Evolutionary conservation across 92 coral and sea anemone species (phyloP), one percentile per base, ranked within the genome.

Genomic region (Paramuricea clavata): DNA sequence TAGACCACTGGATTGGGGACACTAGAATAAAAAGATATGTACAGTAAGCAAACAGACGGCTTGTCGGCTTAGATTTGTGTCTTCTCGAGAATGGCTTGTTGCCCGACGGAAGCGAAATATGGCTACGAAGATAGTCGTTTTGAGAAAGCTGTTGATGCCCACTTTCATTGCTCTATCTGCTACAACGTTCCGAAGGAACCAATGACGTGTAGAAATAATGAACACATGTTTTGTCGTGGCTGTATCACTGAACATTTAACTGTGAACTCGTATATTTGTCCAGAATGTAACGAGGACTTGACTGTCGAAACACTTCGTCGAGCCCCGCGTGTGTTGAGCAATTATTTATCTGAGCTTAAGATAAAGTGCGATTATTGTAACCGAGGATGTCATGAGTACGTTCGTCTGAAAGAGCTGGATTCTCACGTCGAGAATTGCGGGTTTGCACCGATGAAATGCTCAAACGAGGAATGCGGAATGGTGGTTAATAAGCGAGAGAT

Each of bases 171-270:
- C 27, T 85, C 88, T 78, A 85, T 92, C 76, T 92, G 94, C 74
- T 60, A 83, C 21, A 88, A 88, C 7, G 94, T 92, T 23, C 86
- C 89, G 25, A 89, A 85, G 30, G 94, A 92, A 10, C 92, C 94
- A 16, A 70, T 81, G 31, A 89, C 83, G 82, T 89, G 85, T 26
- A 91, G 92, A 16, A 85, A 89, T 59, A 82, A 87, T 32, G 41
- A 67, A 67, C 94, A 92, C 78, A 88, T 92, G 49, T 92, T 89
- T 39, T 92, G 94, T 52, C 75, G 84, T 3, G 88, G 77, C 17
- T 92, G 94, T 82, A 89, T 92, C 86, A 41, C 68, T n/a, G 76
- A 79, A 35, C 89, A 92, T 91, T 54, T 54, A 9, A 23, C 85
- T 44, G 27, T 62, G 15, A 42, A 43, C 10, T 75, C 82, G 27